A percentile compares a stretch with the other conserved stretches of the same genome.
Evolutionary conservation across 2,797 vertebrate species (phyloP).

Genomic region (Pseudomugil tenellus): DNA sequence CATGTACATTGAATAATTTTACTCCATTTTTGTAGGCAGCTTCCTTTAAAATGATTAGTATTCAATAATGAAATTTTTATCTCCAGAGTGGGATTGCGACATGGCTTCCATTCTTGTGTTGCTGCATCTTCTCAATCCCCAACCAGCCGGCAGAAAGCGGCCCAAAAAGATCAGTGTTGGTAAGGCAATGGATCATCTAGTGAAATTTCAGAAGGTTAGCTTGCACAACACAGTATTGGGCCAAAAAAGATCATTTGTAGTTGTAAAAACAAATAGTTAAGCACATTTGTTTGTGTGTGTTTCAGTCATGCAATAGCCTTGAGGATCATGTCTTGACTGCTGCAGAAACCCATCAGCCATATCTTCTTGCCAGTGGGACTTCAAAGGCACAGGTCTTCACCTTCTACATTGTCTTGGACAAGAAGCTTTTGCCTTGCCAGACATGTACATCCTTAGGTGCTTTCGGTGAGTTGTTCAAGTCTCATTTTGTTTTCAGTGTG

Average conservation of each 20-base stretch:
- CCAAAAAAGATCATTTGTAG: background rate
- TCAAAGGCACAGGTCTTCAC: no score
- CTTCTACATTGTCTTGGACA: no score
- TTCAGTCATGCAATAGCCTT: background rate
- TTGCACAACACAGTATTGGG: background rate
- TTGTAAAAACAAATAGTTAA: background rate
- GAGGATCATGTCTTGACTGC: slow-evolving; percentile 8
- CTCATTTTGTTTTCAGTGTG: no score
- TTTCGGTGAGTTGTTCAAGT: no score
- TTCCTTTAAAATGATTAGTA: background rate
- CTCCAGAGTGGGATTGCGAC: background rate
- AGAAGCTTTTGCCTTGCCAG: no score
- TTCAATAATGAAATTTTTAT: no score
- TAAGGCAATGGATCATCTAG: slow-evolving; percentile 1
- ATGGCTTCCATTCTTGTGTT: slow-evolving; percentile 1
- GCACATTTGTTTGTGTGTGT: background rate
- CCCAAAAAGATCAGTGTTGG: background rate
- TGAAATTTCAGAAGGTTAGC: slow-evolving; percentile 9
- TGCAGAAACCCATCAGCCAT: no score
- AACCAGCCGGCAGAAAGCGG: background rate
- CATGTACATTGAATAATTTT: no score
- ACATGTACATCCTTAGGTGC: no score
- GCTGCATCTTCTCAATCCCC: slow-evolving; percentile 4
- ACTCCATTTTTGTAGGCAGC: no score
- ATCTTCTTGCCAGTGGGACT: no score